Percentiles rank a stretch among this genome's conserved stretches.
Evolutionary conservation across 2,797 vertebrate species (phyloP).

Genomic region (Peromyscus attwateri): DNA sequence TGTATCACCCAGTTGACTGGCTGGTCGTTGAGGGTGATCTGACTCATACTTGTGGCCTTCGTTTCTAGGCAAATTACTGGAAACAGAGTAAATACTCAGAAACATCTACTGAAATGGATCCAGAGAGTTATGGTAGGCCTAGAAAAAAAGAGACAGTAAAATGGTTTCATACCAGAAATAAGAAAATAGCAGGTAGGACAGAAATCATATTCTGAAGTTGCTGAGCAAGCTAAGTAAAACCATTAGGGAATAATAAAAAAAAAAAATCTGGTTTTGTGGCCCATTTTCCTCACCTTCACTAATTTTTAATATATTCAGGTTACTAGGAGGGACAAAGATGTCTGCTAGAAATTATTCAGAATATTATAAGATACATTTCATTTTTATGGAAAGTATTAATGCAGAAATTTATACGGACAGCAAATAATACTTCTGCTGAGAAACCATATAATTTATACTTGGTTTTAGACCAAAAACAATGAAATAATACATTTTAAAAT

Average conservation of each 20-base stretch:
- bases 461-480: not conserved
- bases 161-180: not conserved
- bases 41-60: not conserved
- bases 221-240: not conserved
- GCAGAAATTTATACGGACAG: not conserved
- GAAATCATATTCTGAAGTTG: not conserved
- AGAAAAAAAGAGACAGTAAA: not conserved
- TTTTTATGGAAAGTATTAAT: not conserved
- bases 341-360: not conserved
- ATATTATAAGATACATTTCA: not conserved
- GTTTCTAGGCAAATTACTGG: not conserved
- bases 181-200: conserved; percentile 32
- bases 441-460: conserved; percentile 11
- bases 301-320: conserved; percentile 35
- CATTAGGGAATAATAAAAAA: not conserved
- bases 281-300: not conserved
- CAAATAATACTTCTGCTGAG: not conserved
- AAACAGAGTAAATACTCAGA: not conserved
- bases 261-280: not conserved
- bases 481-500: not conserved
- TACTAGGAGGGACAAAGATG: not conserved
- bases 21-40: not conserved
- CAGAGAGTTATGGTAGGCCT: not conserved
- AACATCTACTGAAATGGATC: conserved; percentile 19
- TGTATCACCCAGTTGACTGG: not conserved